A percentile compares a stretch with the other conserved stretches of the same genome.
These are phyloP conservation scores for Lota lota DNA, from an alignment of 2,113 vertebrate genomes.

Conservation along the genomic window DNA sequence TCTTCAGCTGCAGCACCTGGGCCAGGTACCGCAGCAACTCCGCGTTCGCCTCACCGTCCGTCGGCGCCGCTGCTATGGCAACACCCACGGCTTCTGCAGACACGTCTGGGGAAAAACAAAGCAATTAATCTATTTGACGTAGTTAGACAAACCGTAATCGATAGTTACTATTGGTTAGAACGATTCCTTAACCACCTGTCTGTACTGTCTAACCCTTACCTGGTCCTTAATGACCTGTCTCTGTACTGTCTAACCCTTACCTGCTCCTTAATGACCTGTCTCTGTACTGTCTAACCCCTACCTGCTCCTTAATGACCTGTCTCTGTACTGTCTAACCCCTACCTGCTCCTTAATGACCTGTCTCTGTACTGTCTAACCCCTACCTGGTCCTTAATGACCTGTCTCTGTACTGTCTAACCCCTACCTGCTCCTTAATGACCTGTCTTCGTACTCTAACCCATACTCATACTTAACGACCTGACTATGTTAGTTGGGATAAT, in stretches of 20 bases:
- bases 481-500: too few species aligned
- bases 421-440: background rate
- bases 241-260: background rate
- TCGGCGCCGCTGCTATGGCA: conserved; percentile 85
- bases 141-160: background rate
- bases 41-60: conserved; percentile 88
- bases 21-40: conserved; percentile 87
- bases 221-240: background rate
- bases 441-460: background rate
- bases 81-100: conserved; percentile 80
- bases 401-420: background rate
- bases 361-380: background rate
- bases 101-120: conserved; percentile 69
- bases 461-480: background rate
- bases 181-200: background rate
- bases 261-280: background rate
- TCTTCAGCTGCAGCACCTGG: conserved; percentile 84
- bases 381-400: background rate
- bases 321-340: background rate
- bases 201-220: background rate
- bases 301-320: background rate
- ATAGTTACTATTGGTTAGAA: background rate
- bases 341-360: background rate
- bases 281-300: background rate
- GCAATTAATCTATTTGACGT: background rate